Conservation (phyloP, 2,888 invertebrate species). For the Agrotis clavis region DNA sequence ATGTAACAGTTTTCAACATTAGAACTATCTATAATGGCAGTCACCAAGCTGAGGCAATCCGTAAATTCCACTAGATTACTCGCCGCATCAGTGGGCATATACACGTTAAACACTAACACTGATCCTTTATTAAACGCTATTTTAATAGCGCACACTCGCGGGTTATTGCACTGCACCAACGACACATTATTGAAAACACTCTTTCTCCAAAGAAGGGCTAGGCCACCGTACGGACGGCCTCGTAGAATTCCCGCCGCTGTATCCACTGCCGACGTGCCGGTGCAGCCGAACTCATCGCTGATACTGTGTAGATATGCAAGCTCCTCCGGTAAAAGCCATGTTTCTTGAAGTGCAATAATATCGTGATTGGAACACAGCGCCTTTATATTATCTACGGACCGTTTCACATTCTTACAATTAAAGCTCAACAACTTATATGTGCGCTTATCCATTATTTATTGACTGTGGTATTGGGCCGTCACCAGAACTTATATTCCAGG, state of each 20-base stretch:
- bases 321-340: not conserved
- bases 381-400: not conserved
- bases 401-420: too few species aligned
- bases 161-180: not conserved
- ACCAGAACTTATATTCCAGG: too few species aligned
- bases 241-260: not conserved
- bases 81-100: conserved; percentile 5
- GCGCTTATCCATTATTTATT: too few species aligned
- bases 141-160: conserved; percentile 6
- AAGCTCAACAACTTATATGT: too few species aligned
- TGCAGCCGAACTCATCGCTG: not conserved
- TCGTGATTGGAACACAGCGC: not conserved
- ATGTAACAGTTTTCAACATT: conserved; percentile 4
- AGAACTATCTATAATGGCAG: not conserved
- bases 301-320: not conserved
- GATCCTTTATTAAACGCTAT: not conserved
- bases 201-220: not conserved
- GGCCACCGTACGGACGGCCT: not conserved
- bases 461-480: too few species aligned
- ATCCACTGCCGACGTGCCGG: not conserved
- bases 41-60: not conserved
- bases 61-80: not conserved
- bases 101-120: not conserved
- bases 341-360: not conserved
- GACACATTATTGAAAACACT: not conserved